These are phyloP conservation scores for Lagenorhynchus albirostris DNA, from an alignment of 2,113 vertebrate genomes.

Conservation along the genomic window DNA sequence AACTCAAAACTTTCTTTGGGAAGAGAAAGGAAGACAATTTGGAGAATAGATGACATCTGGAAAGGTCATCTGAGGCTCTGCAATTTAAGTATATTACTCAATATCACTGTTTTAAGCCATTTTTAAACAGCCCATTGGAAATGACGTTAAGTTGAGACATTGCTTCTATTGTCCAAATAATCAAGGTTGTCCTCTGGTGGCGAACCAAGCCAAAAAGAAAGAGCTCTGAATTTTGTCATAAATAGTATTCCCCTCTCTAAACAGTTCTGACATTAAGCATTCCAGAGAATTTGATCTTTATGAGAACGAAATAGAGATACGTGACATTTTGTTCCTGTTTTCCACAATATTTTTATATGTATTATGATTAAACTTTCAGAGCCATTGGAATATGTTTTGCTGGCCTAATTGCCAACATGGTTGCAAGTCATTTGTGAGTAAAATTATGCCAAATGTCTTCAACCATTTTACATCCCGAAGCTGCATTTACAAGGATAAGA, in stretches of 20 bases:
- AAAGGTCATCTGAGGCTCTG: background rate
- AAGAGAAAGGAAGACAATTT: background rate
- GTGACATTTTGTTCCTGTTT: background rate
- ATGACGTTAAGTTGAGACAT: background rate
- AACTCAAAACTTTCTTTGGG: background rate
- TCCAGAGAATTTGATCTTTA: background rate
- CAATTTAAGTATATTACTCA: background rate
- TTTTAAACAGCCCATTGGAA: background rate
- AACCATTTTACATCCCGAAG: background rate
- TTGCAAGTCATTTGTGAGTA: background rate
- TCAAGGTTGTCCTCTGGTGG: background rate
- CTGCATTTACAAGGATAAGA: background rate
- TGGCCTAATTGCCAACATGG: background rate
- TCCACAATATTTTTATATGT: background rate
- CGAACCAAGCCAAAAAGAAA: background rate
- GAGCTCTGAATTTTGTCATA: background rate
- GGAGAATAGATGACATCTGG: background rate
- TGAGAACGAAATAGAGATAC: background rate
- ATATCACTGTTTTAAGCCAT: background rate
- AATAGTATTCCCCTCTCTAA: constrained; percentile 7
- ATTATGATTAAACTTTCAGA: background rate
- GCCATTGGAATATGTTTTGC: background rate
- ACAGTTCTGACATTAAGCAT: background rate
- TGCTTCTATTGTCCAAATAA: background rate
- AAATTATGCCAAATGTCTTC: background rate